Conservation (phyloP, 1,140 invertebrate genomes). For the Dendrolimus kikuchii region DNA sequence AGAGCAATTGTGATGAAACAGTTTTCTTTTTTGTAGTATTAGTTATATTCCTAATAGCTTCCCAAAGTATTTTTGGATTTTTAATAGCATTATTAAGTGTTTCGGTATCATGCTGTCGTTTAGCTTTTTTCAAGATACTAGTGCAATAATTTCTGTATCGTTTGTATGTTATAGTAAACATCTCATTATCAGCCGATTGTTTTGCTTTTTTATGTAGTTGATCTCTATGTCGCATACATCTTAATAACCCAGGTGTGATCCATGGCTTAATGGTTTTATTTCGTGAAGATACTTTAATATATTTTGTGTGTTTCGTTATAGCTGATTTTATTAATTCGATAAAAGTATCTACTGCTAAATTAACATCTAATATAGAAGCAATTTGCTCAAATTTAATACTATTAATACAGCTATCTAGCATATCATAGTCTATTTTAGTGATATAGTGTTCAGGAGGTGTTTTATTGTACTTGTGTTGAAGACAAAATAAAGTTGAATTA, state of each 20-base stretch:
- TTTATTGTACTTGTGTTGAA: background rate
- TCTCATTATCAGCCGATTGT: too few species aligned
- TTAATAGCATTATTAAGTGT: background rate
- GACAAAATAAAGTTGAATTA: background rate
- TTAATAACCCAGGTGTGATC: slow-evolving; percentile 2
- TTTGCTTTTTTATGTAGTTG: too few species aligned
- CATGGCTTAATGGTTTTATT: slow-evolving; percentile 2
- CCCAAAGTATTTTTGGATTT: slow-evolving; percentile 5
- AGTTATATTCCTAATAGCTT: slow-evolving; percentile 1
- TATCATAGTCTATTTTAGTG: slow-evolving; percentile 1
- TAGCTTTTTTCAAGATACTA: too few species aligned
- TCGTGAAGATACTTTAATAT: background rate
- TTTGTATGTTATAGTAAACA: too few species aligned
- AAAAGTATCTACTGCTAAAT: background rate
- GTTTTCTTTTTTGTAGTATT: slow-evolving; percentile 1
- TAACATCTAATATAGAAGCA: background rate
- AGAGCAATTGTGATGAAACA: background rate
- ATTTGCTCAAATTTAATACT: slow-evolving; percentile 1
- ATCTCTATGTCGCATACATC: background rate
- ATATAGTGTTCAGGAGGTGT: background rate
- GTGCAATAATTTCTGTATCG: too few species aligned
- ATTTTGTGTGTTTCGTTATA: background rate
- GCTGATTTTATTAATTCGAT: background rate
- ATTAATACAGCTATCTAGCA: background rate
- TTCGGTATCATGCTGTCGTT: too few species aligned